phyloP scores from a whole-genome alignment of 2,113 vertebrate species.

The Trematomus loennbergii region DNA sequence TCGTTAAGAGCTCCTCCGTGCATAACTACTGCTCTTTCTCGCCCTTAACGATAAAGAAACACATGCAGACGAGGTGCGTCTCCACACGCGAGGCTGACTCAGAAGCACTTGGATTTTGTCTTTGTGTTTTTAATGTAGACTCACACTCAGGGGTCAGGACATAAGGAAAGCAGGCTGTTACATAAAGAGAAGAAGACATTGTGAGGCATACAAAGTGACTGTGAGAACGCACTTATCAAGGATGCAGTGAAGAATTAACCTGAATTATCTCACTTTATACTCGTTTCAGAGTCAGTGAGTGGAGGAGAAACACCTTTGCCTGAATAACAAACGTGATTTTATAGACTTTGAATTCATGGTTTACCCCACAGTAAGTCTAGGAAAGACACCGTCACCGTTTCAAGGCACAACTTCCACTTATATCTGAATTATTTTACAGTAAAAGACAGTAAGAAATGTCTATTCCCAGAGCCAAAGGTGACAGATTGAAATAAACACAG shows the following conservation, averaged over 20 bases:
- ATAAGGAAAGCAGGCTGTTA: slow-evolving; percentile 1
- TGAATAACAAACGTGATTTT: background rate
- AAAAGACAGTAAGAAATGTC: no score
- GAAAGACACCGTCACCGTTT: background rate
- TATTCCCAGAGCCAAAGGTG: no score
- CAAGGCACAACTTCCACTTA: background rate
- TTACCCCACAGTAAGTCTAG: background rate
- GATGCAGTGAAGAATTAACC: slow-evolving; percentile 44
- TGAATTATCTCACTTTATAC: slow-evolving; percentile 29
- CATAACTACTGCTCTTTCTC: slow-evolving; percentile 2
- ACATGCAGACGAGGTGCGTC: background rate
- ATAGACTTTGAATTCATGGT: background rate
- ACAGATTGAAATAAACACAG: no score
- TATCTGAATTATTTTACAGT: no score
- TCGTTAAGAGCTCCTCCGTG: slow-evolving; percentile 16
- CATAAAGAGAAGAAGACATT: slow-evolving; percentile 30
- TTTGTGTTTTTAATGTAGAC: slow-evolving; percentile 13
- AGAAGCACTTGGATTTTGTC: background rate
- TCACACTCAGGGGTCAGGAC: background rate
- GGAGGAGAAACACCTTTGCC: background rate
- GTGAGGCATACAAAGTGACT: background rate
- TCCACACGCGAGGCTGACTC: background rate
- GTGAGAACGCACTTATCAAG: slow-evolving; percentile 33
- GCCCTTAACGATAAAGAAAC: background rate
- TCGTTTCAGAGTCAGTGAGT: background rate